Evolutionary conservation across 2,797 vertebrate genomes (phyloP), one percentile per base, ranked within the genome.

Genomic region (Amniataba percoides): DNA sequence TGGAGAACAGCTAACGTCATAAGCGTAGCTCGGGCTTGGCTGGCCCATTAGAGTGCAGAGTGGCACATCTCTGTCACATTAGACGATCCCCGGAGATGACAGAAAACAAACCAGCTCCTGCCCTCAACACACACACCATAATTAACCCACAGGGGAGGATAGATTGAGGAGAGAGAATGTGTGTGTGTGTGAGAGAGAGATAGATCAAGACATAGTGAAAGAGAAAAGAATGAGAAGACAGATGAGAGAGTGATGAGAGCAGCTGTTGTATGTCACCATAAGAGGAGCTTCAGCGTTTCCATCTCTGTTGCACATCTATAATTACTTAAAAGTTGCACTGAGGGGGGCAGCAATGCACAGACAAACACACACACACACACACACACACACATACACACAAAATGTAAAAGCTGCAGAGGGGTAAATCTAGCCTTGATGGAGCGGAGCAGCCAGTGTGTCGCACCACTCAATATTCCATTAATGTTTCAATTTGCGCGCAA

Each of bases 111-210:
- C 80, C 84, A 84, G 70, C 63, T 80, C 77, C 83, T 88, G 75
- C 77, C 87, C 89, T 88, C 70, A 63, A 69, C 83, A 84, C 83
- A 82, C 82, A 75, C 60, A 74, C 74, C 83, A 72, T 94, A 94
- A 94, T 94, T 88, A 94, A 91, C 85, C 88, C 92, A 94, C 90
- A 60, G 83, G 92, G 92, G 90, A 93, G 73, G 78, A 82, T 43
- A 66, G 78, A 87, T 42, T 53, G 84, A 65, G 69, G 43, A 65
- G 49, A 69, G 71, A 61, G 78, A 31, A 53, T 65, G 61, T 45
- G 76, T 36, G 67, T 21, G n/a, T n/a, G n/a, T n/a, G 67, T 27
- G 71, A 19, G 67, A 60, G 68, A 19, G 67, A 60, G 68, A 68
- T 40, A 61, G 51, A 65, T 68, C 58, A 61, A 83, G 55, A 67